Evolutionary conservation across 2,113 vertebrate genomes (phyloP), one percentile per base, ranked within the genome.

Genomic region (Meleagris gallopavo): DNA sequence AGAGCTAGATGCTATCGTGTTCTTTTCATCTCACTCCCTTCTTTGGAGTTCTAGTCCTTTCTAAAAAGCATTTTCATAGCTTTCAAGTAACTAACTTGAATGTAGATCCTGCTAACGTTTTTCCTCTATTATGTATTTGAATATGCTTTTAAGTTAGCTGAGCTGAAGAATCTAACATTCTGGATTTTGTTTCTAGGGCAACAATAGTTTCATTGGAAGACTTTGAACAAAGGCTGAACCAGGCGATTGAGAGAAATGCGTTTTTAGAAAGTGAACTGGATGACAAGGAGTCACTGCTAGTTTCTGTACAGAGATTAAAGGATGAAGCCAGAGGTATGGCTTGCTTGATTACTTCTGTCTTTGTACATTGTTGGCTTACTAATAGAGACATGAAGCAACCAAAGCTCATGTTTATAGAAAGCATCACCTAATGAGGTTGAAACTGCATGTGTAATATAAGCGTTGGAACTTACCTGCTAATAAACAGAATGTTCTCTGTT

Each of bases 181-280:
- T 90, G 87, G 57, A 70, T 95, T 88, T 92, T 85, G 61, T 96
- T 88, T 96, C 55, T 97, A 99, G 99, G 97, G 99, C 99, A 57
- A 99, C 99, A 62, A 99, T 99, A 93, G 99, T 99, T 95, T 99
- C 99, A 32, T 97, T 99, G 90, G 99, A 99, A 97, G 99, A 99
- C 97, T 99, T 99, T 96, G 99, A 99, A 96, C 98, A 99, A 93
- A 98, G 99, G 93, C 97, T 99, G 90, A 99, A 99, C 98, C 99
- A 99, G 97, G 99, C 99, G 86, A 99, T 99, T 73, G 99, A 99
- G 97, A 98, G 99, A 96, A 99, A 99, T 70, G 99, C 99, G 4
- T 99, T 99, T 97, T 98, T 99, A 95, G 99, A 99, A 97, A 99
- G 99, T 43, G 99, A 99, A 82, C 98, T 99, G 94, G 99, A 99